Conservation (phyloP, 2,888 invertebrate genomes). For the Yponomeuta malinellus region DNA sequence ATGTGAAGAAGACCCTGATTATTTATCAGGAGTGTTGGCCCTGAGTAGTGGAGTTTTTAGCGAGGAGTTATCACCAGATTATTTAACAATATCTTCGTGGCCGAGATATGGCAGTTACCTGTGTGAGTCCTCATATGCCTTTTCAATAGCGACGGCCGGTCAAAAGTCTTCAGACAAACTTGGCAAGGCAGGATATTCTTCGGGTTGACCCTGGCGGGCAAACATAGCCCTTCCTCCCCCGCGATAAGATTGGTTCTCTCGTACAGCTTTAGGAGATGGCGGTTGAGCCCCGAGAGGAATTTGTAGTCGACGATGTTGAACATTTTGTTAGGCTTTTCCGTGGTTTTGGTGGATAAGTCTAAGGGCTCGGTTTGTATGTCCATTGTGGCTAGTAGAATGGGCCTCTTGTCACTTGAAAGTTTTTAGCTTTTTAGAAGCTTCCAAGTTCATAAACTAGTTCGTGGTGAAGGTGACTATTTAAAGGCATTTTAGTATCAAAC, state of each 20-base stretch:
- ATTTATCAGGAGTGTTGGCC: too few relatives aligned
- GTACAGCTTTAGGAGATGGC: conserved; percentile 56
- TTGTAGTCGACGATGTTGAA: conserved; percentile 56
- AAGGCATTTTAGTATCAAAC: too few relatives aligned
- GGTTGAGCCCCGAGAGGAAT: conserved; percentile 58
- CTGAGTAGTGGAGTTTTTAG: too few relatives aligned
- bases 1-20: too few relatives aligned
- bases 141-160: conserved; percentile 80
- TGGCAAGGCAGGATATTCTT: conserved; percentile 73
- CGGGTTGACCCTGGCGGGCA: conserved; percentile 30
- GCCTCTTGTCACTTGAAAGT: neutral
- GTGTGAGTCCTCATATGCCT: conserved; percentile 82
- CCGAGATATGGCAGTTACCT: conserved; percentile 44
- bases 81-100: too few relatives aligned
- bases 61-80: too few relatives aligned
- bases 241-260: conserved; percentile 48
- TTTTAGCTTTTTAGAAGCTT: too few relatives aligned
- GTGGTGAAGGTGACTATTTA: too few relatives aligned
- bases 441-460: too few relatives aligned
- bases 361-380: conserved; percentile 60
- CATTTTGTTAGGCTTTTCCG: conserved; percentile 31
- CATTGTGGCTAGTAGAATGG: conserved; percentile 28
- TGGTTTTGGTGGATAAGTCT: conserved; percentile 51
- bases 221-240: conserved; percentile 28
- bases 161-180: conserved; percentile 80